Evolutionary conservation across 1,140 invertebrate genomes (phyloP).

Genomic region (Lordiphosa clarofinis): DNA sequence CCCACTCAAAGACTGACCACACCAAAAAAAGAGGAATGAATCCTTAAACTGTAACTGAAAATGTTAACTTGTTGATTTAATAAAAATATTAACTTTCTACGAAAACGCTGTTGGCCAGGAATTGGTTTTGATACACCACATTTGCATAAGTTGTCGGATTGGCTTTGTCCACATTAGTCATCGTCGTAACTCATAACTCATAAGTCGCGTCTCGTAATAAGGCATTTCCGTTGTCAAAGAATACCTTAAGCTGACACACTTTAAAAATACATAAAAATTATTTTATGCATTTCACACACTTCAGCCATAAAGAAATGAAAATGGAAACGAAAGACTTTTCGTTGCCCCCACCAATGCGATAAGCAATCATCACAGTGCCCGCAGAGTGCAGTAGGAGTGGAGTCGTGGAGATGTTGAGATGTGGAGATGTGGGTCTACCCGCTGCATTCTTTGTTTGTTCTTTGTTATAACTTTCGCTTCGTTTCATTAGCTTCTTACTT

Average conservation of each 20-base stretch:
- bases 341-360: conserved; percentile 6
- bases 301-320: conserved; percentile 29
- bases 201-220: conserved; percentile 40
- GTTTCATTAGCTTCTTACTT: too few species aligned
- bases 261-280: conserved; percentile 55
- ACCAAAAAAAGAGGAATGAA: not conserved
- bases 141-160: conserved; percentile 14
- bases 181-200: conserved; percentile 13
- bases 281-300: conserved; percentile 48
- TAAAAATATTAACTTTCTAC: not conserved
- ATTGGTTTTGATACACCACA: too few species aligned
- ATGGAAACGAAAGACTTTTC: conserved; percentile 18
- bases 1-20: conserved; percentile 27
- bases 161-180: conserved; percentile 23
- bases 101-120: too few species aligned
- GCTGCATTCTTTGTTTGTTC: conserved; percentile 66
- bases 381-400: conserved; percentile 3
- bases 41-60: not conserved
- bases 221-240: conserved; percentile 42
- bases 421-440: not conserved
- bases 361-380: conserved; percentile 33
- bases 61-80: not conserved
- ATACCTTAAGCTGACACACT: conserved; percentile 26
- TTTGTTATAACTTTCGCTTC: conserved; percentile 67
- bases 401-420: too few species aligned